These are phyloP conservation scores for Cyprinella venusta DNA, from an alignment of 2,797 vertebrate genomes.

Conservation along the genomic window DNA sequence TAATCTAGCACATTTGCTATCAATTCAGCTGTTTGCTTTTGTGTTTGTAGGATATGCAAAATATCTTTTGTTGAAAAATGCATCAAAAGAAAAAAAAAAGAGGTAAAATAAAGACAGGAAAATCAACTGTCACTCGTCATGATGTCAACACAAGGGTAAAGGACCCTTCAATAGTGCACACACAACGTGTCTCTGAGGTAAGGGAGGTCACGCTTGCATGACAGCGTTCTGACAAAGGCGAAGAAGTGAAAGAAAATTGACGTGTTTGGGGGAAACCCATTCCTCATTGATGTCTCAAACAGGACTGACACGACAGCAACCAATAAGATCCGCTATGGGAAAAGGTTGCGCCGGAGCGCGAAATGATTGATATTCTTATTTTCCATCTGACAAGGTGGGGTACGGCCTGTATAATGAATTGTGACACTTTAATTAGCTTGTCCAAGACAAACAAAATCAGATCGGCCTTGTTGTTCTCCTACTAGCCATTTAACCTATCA, in stretches of 20 bases:
- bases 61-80: not conserved
- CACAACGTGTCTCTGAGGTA: not conserved
- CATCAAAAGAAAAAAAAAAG: not conserved
- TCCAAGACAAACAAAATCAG: constrained; percentile 77
- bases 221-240: constrained; percentile 33
- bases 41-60: not conserved
- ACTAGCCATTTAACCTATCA: constrained; percentile 66
- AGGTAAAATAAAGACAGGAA: not conserved
- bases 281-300: constrained; percentile 39
- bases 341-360: constrained; percentile 66
- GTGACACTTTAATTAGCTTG: constrained; percentile 84
- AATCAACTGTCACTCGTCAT: constrained; percentile 22
- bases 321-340: constrained; percentile 63
- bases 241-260: constrained; percentile 29
- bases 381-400: constrained; percentile 79
- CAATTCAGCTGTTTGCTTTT: not conserved
- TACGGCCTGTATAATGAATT: constrained; percentile 78
- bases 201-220: constrained; percentile 33
- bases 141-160: constrained; percentile 49
- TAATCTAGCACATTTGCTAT: constrained; percentile 28
- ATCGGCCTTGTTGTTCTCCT: constrained; percentile 68
- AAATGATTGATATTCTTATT: constrained; percentile 84
- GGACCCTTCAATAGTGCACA: not conserved
- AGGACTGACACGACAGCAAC: constrained; percentile 50
- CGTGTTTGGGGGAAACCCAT: constrained; percentile 47